phyloP scores from a whole-genome alignment of 2,113 vertebrate species.

The Platichthys stellatus region DNA sequence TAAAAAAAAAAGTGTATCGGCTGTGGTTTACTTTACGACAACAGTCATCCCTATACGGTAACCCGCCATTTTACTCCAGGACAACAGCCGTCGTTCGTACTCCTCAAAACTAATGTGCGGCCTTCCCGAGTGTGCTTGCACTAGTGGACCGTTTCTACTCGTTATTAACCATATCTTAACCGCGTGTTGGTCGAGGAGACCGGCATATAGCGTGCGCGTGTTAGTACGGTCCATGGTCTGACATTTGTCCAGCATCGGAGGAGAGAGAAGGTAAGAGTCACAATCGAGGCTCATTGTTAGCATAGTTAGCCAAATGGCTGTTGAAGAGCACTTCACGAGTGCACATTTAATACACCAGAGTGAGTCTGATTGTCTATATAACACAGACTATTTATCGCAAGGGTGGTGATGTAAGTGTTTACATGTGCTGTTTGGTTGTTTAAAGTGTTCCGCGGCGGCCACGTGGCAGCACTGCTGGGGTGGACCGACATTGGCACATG shows the following conservation, averaged over 20 bases:
- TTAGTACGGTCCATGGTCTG: constrained; percentile 52
- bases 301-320: constrained; percentile 30
- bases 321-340: neutral
- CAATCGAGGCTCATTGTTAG: constrained; percentile 19
- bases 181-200: neutral
- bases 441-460: neutral
- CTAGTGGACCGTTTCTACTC: neutral
- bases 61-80: constrained; percentile 56
- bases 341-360: fast-evolving
- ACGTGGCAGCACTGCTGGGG: neutral
- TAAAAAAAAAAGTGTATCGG: neutral
- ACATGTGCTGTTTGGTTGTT: neutral
- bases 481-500: neutral
- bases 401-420: no score
- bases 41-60: constrained; percentile 1
- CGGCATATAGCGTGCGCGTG: neutral
- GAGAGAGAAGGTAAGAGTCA: constrained; percentile 58
- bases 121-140: neutral
- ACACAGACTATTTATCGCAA: neutral
- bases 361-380: neutral
- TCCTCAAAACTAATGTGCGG: neutral
- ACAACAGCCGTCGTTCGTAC: neutral
- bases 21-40: constrained; percentile 27
- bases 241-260: constrained; percentile 27
- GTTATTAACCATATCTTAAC: neutral